Percentiles rank a stretch among this genome's conserved stretches.
These are phyloP conservation scores for Salarias fasciatus DNA, from an alignment of 2,797 vertebrate genomes.

Conservation along the genomic window DNA sequence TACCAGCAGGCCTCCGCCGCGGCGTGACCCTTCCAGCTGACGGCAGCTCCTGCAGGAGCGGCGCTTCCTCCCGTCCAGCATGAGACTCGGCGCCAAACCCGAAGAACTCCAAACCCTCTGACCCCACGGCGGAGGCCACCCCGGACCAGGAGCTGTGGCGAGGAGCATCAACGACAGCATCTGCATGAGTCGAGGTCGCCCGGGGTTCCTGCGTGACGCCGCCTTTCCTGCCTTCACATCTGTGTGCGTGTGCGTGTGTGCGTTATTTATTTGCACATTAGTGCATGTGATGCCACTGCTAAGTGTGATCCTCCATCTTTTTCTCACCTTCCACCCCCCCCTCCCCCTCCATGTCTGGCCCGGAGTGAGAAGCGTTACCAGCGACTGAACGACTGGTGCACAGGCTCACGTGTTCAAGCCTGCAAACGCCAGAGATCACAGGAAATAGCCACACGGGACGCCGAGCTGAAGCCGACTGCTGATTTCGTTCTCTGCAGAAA, in stretches of 20 bases:
- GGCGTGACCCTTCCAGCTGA: slow-evolving; percentile 42
- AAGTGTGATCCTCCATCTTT: slow-evolving; percentile 70
- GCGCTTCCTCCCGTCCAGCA: neutral
- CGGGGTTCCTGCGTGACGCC: slow-evolving; percentile 58
- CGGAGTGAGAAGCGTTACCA: slow-evolving; percentile 34
- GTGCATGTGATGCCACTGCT: slow-evolving; percentile 63
- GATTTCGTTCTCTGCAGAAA: too few species aligned
- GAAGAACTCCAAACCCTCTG: slow-evolving; percentile 15
- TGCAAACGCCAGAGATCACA: slow-evolving; percentile 31
- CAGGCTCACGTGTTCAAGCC: slow-evolving; percentile 27
- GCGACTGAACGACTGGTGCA: slow-evolving; percentile 22
- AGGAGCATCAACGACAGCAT: slow-evolving; percentile 49
- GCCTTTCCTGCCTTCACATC: slow-evolving; percentile 36
- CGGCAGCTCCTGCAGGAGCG: slow-evolving; percentile 15
- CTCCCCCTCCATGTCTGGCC: slow-evolving; percentile 41
- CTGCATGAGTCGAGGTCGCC: slow-evolving; percentile 41
- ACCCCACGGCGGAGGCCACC: slow-evolving; percentile 10
- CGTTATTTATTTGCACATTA: slow-evolving; percentile 71
- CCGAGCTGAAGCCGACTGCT: too few species aligned
- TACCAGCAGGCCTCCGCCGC: slow-evolving; percentile 61
- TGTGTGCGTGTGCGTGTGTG: slow-evolving; percentile 41
- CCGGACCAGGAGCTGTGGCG: slow-evolving; percentile 12
- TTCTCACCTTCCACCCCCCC: slow-evolving; percentile 63
- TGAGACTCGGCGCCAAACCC: too few species aligned
- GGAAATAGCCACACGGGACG: too few species aligned